phyloP scores from a whole-genome alignment of 2,888 invertebrate species.

The Ditylenchus weischeri region DNA sequence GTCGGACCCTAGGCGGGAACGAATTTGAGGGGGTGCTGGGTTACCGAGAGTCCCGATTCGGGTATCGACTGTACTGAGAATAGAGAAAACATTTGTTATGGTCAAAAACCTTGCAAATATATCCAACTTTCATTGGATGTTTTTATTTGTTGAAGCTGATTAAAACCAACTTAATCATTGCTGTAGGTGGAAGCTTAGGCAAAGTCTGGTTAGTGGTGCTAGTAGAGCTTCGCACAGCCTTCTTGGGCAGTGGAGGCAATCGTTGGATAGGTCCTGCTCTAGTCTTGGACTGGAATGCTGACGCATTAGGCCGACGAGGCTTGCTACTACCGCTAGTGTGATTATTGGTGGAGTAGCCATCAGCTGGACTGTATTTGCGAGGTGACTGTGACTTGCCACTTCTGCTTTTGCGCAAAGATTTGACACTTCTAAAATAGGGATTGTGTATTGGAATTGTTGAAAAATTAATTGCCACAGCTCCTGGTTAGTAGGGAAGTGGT shows the following conservation, averaged over 20 bases:
- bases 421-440: conserved; percentile 26
- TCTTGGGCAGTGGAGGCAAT: conserved; percentile 24
- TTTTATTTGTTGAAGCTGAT: too few species aligned
- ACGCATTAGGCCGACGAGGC: conserved; percentile 15
- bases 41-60: too few species aligned
- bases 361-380: conserved; percentile 15
- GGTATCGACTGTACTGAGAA: too few species aligned
- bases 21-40: too few species aligned
- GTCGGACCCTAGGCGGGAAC: too few species aligned
- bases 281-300: conserved; percentile 7
- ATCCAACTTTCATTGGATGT: too few species aligned
- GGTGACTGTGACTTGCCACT: conserved; percentile 40
- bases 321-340: neutral
- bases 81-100: too few species aligned
- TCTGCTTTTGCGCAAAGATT: conserved; percentile 25
- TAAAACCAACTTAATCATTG: conserved; percentile 17
- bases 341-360: conserved; percentile 7
- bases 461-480: neutral
- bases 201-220: conserved; percentile 13
- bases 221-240: conserved; percentile 12
- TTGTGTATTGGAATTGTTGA: neutral
- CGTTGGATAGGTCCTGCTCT: conserved; percentile 18
- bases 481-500: neutral
- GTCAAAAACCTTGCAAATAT: too few species aligned
- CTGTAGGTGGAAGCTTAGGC: conserved; percentile 29